Evolutionary conservation across 2,888 invertebrate genomes (phyloP).

Genomic region (Diadromus collaris): DNA sequence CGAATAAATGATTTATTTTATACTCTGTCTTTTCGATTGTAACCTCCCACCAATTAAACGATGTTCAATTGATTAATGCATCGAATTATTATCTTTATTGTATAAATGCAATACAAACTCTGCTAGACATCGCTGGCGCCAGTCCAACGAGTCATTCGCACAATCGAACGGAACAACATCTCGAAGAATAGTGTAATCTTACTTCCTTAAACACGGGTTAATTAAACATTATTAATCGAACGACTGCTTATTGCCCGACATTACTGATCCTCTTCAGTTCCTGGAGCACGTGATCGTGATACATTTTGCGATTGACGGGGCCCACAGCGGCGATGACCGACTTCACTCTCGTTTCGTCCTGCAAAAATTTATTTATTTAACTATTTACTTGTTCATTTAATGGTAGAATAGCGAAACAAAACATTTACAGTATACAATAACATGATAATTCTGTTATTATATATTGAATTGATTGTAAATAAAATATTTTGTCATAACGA

Average conservation of each 20-base stretch:
- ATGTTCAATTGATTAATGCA: not conserved
- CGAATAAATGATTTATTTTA: conserved; percentile 76
- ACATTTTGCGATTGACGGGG: conserved; percentile 89
- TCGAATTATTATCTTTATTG: not conserved
- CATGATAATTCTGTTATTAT: too few relatives aligned
- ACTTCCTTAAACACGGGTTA: not conserved
- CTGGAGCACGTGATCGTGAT: conserved; percentile 86
- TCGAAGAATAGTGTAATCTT: conserved; percentile 16
- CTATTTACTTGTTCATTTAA: too few relatives aligned
- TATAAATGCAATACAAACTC: conserved; percentile 29
- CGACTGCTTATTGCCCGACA: conserved; percentile 13
- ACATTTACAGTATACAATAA: too few relatives aligned
- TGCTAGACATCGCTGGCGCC: not conserved
- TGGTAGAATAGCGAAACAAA: too few relatives aligned
- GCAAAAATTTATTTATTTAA: too few relatives aligned
- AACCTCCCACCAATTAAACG: not conserved
- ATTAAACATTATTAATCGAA: conserved; percentile 4
- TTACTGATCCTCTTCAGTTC: conserved; percentile 82
- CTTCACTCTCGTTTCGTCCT: conserved; percentile 92
- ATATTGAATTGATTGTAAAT: conserved; percentile 46
- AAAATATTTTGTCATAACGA: conserved; percentile 11
- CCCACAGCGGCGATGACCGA: conserved; percentile 86
- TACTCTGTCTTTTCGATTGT: conserved; percentile 58
- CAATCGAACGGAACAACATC: not conserved
- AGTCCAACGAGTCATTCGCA: not conserved